These are phyloP conservation scores for Coelinius sp. DNA, from an alignment of 2,888 invertebrate species.

Conservation along the genomic window DNA sequence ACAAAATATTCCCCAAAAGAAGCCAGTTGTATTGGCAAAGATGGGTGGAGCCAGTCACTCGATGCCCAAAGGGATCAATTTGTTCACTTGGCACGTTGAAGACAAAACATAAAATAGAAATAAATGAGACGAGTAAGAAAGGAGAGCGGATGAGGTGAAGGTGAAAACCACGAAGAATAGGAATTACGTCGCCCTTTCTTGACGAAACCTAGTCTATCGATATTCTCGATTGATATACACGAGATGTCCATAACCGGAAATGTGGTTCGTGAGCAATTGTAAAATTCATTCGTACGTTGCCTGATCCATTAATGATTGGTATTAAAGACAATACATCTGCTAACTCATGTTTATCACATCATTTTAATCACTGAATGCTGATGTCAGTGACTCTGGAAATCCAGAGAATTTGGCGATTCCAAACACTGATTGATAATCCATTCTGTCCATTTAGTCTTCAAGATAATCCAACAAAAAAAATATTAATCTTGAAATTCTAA, in stretches of 20 bases:
- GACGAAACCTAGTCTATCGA: constrained; percentile 28
- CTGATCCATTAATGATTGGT: constrained; percentile 9
- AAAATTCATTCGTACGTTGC: background rate
- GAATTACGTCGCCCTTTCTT: constrained; percentile 21
- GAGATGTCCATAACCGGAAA: constrained; percentile 37
- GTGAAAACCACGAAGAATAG: background rate
- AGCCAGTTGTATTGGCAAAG: background rate
- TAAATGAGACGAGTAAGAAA: background rate
- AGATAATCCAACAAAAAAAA: background rate
- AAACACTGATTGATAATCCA: background rate
- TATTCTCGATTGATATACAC: constrained; percentile 38
- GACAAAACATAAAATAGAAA: constrained; percentile 26
- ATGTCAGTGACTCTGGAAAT: background rate
- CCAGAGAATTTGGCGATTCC: background rate
- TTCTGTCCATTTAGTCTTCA: background rate
- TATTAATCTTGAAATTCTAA: too few relatives aligned
- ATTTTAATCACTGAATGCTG: background rate
- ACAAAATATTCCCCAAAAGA: background rate
- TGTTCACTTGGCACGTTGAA: constrained; percentile 17
- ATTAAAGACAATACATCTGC: background rate
- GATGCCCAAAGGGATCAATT: constrained; percentile 30
- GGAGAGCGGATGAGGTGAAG: background rate
- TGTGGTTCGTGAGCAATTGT: constrained; percentile 34
- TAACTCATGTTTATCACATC: background rate
- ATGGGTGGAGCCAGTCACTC: constrained; percentile 14